These are phyloP conservation scores for Trichogramma evanescens DNA, from an alignment of 2,888 invertebrate genomes.

Conservation along the genomic window DNA sequence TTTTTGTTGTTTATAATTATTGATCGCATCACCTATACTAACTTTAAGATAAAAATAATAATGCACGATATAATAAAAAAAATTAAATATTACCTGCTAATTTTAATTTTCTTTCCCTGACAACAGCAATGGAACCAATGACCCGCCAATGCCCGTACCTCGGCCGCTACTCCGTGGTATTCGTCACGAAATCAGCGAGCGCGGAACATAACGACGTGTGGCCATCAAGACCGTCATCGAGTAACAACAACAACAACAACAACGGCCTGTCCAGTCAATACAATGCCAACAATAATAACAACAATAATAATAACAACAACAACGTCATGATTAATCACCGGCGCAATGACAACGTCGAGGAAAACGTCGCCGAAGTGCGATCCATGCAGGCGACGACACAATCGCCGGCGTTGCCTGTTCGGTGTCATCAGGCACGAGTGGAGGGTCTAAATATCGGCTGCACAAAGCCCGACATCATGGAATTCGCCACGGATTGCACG, in stretches of 20 bases:
- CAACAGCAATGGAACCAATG: conserved; percentile 37
- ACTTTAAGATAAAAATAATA: neutral
- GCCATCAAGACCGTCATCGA: neutral
- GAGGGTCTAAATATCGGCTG: conserved; percentile 41
- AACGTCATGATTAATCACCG: neutral
- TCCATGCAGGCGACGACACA: conserved; percentile 28
- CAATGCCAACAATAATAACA: too few species aligned
- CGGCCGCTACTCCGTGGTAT: conserved; percentile 40
- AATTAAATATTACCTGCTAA: neutral
- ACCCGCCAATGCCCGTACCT: conserved; percentile 40
- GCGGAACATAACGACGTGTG: neutral
- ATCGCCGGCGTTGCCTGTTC: conserved; percentile 26
- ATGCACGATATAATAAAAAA: neutral
- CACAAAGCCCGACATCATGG: conserved; percentile 41
- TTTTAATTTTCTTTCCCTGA: neutral
- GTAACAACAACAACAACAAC: too few species aligned
- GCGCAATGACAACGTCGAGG: conserved; percentile 17
- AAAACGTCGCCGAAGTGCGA: conserved; percentile 34
- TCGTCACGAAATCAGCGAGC: conserved; percentile 28
- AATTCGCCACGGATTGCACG: conserved; percentile 38
- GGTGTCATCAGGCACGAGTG: conserved; percentile 35
- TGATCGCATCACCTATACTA: neutral
- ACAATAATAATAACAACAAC: too few species aligned
- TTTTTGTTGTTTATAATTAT: neutral
- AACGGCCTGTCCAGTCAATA: neutral